Evolutionary conservation across 2,113 vertebrate species (phyloP).

Genomic region (Actenoides hombroni): DNA sequence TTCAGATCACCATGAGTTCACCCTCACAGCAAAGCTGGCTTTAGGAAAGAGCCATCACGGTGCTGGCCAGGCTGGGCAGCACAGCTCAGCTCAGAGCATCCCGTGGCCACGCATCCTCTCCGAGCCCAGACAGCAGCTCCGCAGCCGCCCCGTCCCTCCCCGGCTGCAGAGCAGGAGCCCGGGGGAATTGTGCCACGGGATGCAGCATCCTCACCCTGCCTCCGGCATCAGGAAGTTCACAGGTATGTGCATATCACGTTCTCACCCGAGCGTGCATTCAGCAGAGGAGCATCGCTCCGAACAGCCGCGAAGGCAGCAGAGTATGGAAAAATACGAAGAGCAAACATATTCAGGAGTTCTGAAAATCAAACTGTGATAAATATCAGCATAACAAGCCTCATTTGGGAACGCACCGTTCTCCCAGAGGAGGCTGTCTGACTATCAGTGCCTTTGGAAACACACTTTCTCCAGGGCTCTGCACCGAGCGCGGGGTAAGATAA

Average conservation of each 20-base stretch:
- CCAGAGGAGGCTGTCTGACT: not conserved
- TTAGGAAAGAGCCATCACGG: not conserved
- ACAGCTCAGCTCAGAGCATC: not conserved
- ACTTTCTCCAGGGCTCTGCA: constrained; percentile 32
- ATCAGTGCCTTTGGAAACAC: not conserved
- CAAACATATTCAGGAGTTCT: not conserved
- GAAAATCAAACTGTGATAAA: constrained; percentile 24
- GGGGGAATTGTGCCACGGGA: accelerated
- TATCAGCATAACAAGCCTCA: constrained; percentile 38
- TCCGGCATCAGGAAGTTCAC: accelerated
- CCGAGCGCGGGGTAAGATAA: not conserved
- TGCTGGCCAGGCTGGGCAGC: not conserved
- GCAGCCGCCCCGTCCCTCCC: accelerated
- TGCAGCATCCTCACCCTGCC: not conserved
- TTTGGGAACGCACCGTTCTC: constrained; percentile 12
- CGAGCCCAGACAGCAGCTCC: accelerated
- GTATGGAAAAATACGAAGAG: not conserved
- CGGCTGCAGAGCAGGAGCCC: too few species aligned
- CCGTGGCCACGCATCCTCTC: not conserved
- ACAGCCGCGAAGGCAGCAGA: not conserved
- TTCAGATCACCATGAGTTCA: not conserved
- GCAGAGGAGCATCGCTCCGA: not conserved
- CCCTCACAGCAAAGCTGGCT: not conserved
- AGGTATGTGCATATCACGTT: accelerated
- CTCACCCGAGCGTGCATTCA: accelerated